These are phyloP conservation scores for Polydrusus tereticollis DNA, from an alignment of 2,888 invertebrate genomes.

Conservation along the genomic window DNA sequence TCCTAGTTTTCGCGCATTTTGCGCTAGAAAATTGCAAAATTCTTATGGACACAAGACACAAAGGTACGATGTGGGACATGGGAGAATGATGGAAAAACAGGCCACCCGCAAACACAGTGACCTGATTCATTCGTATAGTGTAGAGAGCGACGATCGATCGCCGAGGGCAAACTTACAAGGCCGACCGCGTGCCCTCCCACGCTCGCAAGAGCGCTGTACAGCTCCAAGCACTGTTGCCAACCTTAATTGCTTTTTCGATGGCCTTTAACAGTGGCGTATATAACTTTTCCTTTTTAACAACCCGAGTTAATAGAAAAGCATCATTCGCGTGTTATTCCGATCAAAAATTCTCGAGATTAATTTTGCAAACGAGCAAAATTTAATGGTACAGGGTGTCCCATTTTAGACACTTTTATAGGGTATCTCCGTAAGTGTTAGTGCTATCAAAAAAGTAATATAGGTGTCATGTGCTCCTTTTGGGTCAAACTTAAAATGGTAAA, in stretches of 20 bases:
- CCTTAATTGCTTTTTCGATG: conserved; percentile 54
- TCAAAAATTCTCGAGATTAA: too few species aligned
- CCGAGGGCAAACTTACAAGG: conserved; percentile 64
- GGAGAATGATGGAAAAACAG: conserved; percentile 58
- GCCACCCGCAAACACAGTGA: conserved; percentile 68
- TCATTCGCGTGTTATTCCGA: too few species aligned
- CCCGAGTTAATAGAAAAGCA: too few species aligned
- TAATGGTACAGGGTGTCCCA: too few species aligned
- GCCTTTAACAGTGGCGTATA: conserved; percentile 58
- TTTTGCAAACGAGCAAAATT: too few species aligned
- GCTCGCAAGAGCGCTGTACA: conserved; percentile 63
- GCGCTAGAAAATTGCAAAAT: not conserved
- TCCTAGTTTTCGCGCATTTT: not conserved
- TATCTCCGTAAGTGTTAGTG: too few species aligned
- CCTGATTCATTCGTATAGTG: conserved; percentile 65
- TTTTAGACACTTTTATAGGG: too few species aligned
- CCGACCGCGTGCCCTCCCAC: conserved; percentile 67
- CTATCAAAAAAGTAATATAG: too few species aligned
- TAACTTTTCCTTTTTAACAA: conserved; percentile 7
- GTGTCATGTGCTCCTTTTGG: too few species aligned
- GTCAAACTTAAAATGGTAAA: too few species aligned
- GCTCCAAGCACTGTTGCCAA: conserved; percentile 48
- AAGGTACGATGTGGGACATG: conserved; percentile 39
- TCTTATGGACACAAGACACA: conserved; percentile 16
- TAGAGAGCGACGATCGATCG: conserved; percentile 63